Base-by-base conservation (phyloP, 2,888 invertebrate genomes). In the Caradrina clavipalpis region DNA sequence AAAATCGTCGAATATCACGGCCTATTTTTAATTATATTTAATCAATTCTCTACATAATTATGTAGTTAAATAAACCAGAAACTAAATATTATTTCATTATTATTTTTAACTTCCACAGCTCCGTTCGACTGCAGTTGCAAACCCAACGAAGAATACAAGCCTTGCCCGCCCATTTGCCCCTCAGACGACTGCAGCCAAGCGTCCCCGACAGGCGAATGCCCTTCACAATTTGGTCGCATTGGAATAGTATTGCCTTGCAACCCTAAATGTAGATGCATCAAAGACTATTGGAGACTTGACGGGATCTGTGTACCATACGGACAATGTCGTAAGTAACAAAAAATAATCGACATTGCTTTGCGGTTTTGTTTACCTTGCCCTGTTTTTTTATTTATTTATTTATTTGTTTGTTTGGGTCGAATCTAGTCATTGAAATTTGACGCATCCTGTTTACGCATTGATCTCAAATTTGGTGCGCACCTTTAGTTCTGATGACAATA, bases 261-360 rank as follows among this genome's bases (percentile, higher is more conserved):
- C 0, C 92, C 92, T 0, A 76, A 70, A 21, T 92, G 92, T 56
- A 72, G 87, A 21, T 92, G 92, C 67, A 82, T 81, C 1, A 61
- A 85, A 11, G 81, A 80, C 0, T 90, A 87, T 63, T 88, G 90
- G 86, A 88, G 88, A 50, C 72, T 84, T 0, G 75, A 88, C 10
- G 88, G 88, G 1, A 74, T 65, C 3, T 92, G 92, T 45, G 88
- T 92, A 6, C 91, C 90, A n/a, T 88, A 86, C 69, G 76, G 73
- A 19, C 59, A 87, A 45, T 91, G 92, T 53, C 82, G 89, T 89
- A 83, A 88, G 87, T 80, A 49, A 8, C 11, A 1, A 45, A 45
- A 45, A 45, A 17, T 42, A 42, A 15, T 42, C 35, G 0, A 10
- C 10, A 8, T 35, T 35, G 0, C 11, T 35, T 35, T 10, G 8